These are phyloP conservation scores for Brachionus calyciflorus DNA, from an alignment of 1,140 invertebrate genomes.

Conservation along the genomic window DNA sequence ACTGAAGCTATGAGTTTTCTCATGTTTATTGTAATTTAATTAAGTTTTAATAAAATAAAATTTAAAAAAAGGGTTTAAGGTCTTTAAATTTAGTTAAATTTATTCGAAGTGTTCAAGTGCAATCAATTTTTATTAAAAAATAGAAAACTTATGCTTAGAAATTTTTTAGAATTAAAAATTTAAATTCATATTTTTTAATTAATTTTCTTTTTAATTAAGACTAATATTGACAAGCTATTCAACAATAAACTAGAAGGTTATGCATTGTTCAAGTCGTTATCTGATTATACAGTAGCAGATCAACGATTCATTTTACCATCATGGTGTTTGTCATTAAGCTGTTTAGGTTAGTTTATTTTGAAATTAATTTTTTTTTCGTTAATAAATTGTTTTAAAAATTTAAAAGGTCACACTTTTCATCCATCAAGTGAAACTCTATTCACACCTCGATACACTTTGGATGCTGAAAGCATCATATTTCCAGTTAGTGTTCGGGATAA, in stretches of 20 bases:
- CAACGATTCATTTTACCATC: slow-evolving; percentile 56
- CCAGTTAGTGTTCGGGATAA: slow-evolving; percentile 55
- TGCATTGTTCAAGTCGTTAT: slow-evolving; percentile 58
- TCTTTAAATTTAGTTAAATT: no score
- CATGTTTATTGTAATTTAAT: no score
- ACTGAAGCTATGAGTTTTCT: no score
- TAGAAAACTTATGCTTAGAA: no score
- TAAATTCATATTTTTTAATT: slow-evolving; percentile 39
- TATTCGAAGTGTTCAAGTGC: no score
- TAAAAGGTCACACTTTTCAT: slow-evolving; percentile 57
- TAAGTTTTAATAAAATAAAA: no score
- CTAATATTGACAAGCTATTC: slow-evolving; percentile 56
- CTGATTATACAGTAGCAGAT: slow-evolving; percentile 58
- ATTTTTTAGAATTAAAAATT: slow-evolving; percentile 25
- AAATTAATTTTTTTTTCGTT: no score
- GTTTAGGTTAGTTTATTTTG: slow-evolving; percentile 51
- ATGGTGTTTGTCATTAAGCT: slow-evolving; percentile 57
- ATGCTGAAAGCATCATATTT: slow-evolving; percentile 53
- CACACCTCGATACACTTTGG: slow-evolving; percentile 51
- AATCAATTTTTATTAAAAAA: no score
- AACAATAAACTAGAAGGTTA: slow-evolving; percentile 58
- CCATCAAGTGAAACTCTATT: slow-evolving; percentile 58
- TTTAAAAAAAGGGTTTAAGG: no score
- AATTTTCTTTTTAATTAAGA: slow-evolving; percentile 50
- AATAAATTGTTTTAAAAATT: not conserved